phyloP scores from a whole-genome alignment of 2,888 invertebrate species.

The Scaptomyza cyrtandrae region DNA sequence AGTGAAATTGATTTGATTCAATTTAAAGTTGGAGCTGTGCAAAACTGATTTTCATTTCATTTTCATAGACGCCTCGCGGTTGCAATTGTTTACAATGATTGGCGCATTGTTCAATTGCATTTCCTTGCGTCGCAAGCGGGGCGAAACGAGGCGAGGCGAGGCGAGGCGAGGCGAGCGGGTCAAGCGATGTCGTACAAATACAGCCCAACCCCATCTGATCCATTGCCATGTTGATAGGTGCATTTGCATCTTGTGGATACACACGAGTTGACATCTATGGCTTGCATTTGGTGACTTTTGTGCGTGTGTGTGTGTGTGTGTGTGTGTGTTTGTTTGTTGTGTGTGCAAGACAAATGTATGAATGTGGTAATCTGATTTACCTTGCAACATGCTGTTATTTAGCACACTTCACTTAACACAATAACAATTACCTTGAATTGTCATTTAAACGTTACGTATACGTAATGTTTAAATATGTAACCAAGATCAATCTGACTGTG shows the following conservation, averaged over 20 bases:
- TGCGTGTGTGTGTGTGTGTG: slow-evolving; percentile 2
- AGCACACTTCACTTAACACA: neutral
- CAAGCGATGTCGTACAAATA: slow-evolving; percentile 9
- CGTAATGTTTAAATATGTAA: slow-evolving; percentile 4
- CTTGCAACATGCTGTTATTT: neutral
- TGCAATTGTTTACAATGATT: slow-evolving; percentile 63
- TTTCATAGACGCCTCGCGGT: slow-evolving; percentile 53
- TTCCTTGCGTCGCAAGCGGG: too few species aligned
- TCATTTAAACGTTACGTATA: slow-evolving; percentile 15
- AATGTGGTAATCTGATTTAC: slow-evolving; percentile 15
- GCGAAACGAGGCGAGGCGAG: too few species aligned
- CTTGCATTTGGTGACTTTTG: slow-evolving; percentile 14
- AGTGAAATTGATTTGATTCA: slow-evolving; percentile 77
- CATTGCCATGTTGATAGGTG: neutral
- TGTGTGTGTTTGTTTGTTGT: slow-evolving; percentile 8
- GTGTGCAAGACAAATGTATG: neutral
- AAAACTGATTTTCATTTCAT: slow-evolving; percentile 55
- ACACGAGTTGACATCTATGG: slow-evolving; percentile 11
- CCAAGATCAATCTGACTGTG: neutral
- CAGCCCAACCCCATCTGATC: neutral
- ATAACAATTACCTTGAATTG: neutral
- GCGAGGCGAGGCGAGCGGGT: slow-evolving; percentile 2
- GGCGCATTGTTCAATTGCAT: slow-evolving; percentile 64
- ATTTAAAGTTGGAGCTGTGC: slow-evolving; percentile 64
- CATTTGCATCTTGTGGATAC: slow-evolving; percentile 40